Conservation (phyloP, 1,140 invertebrate species). For the Leptonema lineaticorne region DNA sequence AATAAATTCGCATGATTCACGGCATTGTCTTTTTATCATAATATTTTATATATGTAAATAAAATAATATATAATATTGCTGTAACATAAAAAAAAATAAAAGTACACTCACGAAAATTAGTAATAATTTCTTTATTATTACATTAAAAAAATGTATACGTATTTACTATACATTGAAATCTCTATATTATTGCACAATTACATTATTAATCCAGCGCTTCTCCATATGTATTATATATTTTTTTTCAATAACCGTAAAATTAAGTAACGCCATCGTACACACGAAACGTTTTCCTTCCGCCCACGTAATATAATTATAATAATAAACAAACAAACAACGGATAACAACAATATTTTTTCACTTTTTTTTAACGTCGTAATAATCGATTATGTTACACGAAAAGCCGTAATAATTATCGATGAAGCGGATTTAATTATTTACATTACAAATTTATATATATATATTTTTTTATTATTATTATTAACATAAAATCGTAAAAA, state of each 20-base stretch:
- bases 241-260: no score
- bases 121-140: no score
- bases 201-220: conserved; percentile 16
- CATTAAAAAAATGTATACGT: no score
- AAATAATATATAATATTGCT: no score
- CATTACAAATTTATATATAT: neutral
- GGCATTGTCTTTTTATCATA: no score
- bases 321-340: no score
- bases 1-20: no score
- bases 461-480: neutral
- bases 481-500: neutral
- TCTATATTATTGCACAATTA: no score
- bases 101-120: no score
- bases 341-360: conserved; percentile 6
- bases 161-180: no score
- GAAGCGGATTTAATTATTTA: neutral
- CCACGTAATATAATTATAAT: conserved; percentile 21
- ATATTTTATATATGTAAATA: neutral
- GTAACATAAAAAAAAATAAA: no score
- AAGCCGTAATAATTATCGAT: neutral
- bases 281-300: conserved; percentile 28
- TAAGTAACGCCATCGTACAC: conserved; percentile 15
- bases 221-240: neutral
- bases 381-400: neutral
- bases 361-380: neutral